These are phyloP conservation scores for Synanceia verrucosa DNA, from an alignment of 2,797 vertebrate species.

Conservation along the genomic window DNA sequence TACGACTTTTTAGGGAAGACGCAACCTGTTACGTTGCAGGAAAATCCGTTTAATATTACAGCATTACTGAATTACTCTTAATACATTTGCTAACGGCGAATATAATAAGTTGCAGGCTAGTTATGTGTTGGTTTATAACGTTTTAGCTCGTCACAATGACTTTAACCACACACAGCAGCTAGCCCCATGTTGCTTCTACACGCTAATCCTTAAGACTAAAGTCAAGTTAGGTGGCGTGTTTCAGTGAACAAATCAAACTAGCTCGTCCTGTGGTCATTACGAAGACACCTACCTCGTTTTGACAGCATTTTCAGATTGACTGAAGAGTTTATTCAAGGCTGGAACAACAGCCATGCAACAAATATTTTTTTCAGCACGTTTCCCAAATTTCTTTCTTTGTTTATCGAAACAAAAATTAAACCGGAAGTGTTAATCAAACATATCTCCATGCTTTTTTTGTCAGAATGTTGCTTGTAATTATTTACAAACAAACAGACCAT, in stretches of 20 bases:
- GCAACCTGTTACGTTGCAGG: neutral
- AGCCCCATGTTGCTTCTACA: neutral
- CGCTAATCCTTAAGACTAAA: neutral
- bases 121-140: constrained; percentile 4
- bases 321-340: too few relatives aligned
- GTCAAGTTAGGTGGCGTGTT: too few relatives aligned
- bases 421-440: constrained; percentile 6
- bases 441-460: neutral
- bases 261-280: neutral
- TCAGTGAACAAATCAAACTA: neutral
- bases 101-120: neutral
- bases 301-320: neutral
- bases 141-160: constrained; percentile 1
- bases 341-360: too few relatives aligned
- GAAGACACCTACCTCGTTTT: neutral
- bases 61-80: too few relatives aligned
- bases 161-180: neutral
- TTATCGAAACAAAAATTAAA: neutral
- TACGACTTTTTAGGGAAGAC: neutral
- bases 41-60: too few relatives aligned
- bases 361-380: neutral
- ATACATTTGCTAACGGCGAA: neutral
- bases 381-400: neutral
- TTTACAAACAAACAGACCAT: too few relatives aligned
- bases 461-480: neutral